A percentile compares a stretch with the other conserved stretches of the same genome.
Evolutionary conservation across 2,113 vertebrate genomes (phyloP).

Genomic region (Monopterus albus): DNA sequence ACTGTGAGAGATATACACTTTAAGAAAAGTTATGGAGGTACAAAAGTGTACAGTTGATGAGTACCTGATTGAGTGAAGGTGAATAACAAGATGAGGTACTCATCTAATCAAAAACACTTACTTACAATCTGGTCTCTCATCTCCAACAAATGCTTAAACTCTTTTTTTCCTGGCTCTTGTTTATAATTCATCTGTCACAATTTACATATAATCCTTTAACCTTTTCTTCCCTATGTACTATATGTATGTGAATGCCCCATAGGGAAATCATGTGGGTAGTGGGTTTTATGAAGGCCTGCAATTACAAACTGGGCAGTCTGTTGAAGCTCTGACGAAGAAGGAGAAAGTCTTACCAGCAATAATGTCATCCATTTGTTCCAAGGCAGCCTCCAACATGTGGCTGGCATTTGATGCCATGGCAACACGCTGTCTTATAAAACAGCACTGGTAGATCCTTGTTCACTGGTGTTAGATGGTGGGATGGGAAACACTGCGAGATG

Average conservation of each 20-base stretch:
- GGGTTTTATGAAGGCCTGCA: conserved; percentile 32
- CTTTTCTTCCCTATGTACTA: background rate
- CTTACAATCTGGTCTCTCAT: background rate
- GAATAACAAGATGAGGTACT: background rate
- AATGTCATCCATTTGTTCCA: conserved; percentile 94
- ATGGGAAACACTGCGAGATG: conserved; percentile 20
- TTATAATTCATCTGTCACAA: background rate
- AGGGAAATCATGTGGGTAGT: conserved; percentile 10
- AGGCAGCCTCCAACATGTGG: conserved; percentile 88
- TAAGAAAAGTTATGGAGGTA: background rate
- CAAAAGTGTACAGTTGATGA: background rate
- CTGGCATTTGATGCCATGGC: conserved; percentile 89
- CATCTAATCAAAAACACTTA: conserved; percentile 10
- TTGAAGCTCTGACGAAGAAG: conserved; percentile 37
- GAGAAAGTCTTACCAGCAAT: conserved; percentile 87
- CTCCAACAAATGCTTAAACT: background rate
- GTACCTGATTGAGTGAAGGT: background rate
- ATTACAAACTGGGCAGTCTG: conserved; percentile 47
- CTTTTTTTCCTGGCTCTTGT: background rate
- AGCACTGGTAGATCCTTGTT: conserved; percentile 12
- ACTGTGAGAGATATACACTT: background rate
- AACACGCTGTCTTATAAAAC: conserved; percentile 30
- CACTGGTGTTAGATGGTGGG: conserved; percentile 6
- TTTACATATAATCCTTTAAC: background rate
- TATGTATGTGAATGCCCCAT: background rate